phyloP scores from a whole-genome alignment of 1,140 invertebrate species.

The Drosophila miranda region DNA sequence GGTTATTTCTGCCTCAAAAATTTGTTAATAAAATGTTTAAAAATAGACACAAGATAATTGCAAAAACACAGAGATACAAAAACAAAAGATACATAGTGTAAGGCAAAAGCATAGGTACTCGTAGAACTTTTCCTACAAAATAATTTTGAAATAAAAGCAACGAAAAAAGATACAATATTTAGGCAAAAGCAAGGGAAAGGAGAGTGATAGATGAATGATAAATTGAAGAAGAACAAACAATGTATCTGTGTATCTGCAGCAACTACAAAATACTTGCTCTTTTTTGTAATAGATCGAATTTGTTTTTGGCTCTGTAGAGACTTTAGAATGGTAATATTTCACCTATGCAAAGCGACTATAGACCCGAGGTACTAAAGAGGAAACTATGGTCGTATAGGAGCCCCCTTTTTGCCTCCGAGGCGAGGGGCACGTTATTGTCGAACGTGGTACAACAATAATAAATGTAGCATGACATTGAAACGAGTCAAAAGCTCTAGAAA shows the following conservation, averaged over 20 bases:
- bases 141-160: slow-evolving; percentile 24
- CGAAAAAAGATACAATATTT: slow-evolving; percentile 45
- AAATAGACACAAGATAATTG: slow-evolving; percentile 11
- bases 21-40: slow-evolving; percentile 18
- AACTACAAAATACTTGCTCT: no score
- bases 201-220: no score
- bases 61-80: background rate
- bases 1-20: slow-evolving; percentile 17
- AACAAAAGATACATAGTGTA: slow-evolving; percentile 7
- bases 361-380: no score
- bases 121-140: background rate
- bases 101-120: slow-evolving; percentile 9
- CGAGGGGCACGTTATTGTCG: no score
- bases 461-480: slow-evolving; percentile 78
- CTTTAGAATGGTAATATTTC: background rate
- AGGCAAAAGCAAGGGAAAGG: slow-evolving; percentile 31
- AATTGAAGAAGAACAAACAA: no score
- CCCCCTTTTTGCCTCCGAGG: no score
- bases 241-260: no score
- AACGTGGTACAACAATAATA: slow-evolving; percentile 18
- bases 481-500: slow-evolving; percentile 65
- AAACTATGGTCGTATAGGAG: no score
- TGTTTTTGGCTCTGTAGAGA: no score
- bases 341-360: background rate
- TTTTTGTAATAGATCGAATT: no score